These are phyloP conservation scores for Dermatophagoides farinae DNA, from an alignment of 1,140 invertebrate species.

Conservation along the genomic window DNA sequence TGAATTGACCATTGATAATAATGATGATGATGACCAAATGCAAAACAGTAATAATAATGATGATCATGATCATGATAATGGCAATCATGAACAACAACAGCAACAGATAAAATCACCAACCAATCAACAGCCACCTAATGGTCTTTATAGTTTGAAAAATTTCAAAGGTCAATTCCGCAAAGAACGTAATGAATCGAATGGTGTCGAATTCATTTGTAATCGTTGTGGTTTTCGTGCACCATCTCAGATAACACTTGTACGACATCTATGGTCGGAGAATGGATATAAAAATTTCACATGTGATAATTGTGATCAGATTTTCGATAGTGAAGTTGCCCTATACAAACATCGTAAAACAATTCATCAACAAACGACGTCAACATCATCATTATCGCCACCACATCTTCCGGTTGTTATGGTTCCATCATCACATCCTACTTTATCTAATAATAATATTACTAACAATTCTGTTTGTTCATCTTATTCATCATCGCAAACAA, in stretches of 20 bases:
- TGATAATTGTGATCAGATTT: background rate
- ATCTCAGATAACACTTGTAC: slow-evolving; percentile 5
- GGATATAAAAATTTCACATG: slow-evolving; percentile 5
- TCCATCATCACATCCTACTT: no score
- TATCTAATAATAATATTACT: no score
- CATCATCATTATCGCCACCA: background rate
- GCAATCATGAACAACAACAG: background rate
- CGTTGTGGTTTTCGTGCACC: background rate
- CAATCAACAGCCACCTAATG: background rate
- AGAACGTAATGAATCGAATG: background rate
- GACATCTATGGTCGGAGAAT: slow-evolving; percentile 2
- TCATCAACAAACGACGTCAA: background rate
- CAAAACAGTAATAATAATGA: background rate
- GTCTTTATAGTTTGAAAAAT: slow-evolving; percentile 9
- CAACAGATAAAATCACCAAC: background rate
- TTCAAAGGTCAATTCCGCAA: background rate
- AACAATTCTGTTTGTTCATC: no score
- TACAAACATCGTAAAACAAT: slow-evolving; percentile 8
- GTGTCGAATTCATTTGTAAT: slow-evolving; percentile 6
- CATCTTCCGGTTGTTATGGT: no score
- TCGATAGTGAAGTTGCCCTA: slow-evolving; percentile 3
- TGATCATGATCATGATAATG: background rate
- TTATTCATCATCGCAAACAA: background rate
- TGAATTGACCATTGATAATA: background rate
- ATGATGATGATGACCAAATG: background rate